Conservation (phyloP, 2,888 invertebrate species). For the Sisyra nigra region DNA sequence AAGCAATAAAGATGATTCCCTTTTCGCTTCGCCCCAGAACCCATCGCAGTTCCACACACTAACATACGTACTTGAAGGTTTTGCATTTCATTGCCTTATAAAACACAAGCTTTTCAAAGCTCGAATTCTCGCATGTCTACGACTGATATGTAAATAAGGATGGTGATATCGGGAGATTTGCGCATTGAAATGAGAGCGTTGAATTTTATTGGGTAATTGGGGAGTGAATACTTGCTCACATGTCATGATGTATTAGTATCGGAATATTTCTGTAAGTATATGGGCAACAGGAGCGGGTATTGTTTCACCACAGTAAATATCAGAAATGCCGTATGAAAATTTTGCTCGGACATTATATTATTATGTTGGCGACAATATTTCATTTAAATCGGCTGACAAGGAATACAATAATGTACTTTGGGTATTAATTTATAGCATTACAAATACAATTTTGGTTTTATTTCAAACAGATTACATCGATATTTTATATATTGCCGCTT, state of each 20-base stretch:
- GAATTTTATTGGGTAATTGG: no score
- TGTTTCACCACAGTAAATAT: constrained; percentile 2
- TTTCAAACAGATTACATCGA: no score
- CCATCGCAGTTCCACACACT: background rate
- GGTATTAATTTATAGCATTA: no score
- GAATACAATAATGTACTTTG: constrained; percentile 1
- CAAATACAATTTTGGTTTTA: no score
- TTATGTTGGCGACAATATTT: no score
- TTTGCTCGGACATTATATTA: background rate
- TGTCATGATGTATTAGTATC: constrained; percentile 2
- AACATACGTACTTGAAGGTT: constrained; percentile 1
- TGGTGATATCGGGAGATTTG: no score
- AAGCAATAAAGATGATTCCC: background rate
- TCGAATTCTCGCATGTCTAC: no score
- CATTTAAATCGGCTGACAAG: no score
- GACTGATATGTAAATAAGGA: no score
- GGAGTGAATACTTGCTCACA: no score
- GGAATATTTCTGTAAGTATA: constrained; percentile 1
- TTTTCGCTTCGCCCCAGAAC: background rate
- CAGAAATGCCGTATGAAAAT: constrained; percentile 1
- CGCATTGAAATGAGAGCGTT: no score
- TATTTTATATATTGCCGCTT: no score
- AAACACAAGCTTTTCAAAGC: background rate
- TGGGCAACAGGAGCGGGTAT: background rate
- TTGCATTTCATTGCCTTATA: constrained; percentile 3